Percentiles rank a stretch among this genome's conserved stretches.
Conservation (phyloP, 2,113 vertebrate genomes). For the Rattus rattus region DNA sequence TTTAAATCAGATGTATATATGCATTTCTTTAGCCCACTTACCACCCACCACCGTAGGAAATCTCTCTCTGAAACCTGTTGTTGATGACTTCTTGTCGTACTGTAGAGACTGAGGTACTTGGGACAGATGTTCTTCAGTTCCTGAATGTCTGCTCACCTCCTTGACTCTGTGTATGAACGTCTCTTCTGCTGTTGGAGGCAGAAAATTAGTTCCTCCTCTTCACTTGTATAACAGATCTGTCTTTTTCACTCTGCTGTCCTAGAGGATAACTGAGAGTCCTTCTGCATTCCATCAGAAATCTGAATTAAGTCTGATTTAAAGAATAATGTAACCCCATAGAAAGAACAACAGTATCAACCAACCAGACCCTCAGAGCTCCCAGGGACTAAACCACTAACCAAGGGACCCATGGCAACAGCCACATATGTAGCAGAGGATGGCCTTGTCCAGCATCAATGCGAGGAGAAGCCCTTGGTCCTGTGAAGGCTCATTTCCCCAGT, state of each 20-base stretch:
- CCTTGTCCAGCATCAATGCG: too few relatives aligned
- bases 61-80: background rate
- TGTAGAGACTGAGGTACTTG: constrained; percentile 3
- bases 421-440: too few relatives aligned
- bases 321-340: background rate
- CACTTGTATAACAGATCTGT: background rate
- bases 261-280: background rate
- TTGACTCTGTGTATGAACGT: background rate
- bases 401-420: too few relatives aligned
- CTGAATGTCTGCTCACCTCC: background rate
- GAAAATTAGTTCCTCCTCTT: background rate
- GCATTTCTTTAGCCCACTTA: background rate
- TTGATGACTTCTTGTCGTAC: background rate
- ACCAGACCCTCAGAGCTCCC: too few relatives aligned
- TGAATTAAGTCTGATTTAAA: background rate
- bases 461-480: too few relatives aligned
- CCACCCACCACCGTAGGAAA: background rate
- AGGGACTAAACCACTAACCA: too few relatives aligned
- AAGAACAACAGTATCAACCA: too few relatives aligned
- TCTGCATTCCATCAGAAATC: background rate
- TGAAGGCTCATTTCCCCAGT: too few relatives aligned
- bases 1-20: background rate
- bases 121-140: constrained; percentile 36
- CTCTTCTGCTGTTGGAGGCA: background rate
- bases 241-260: background rate